These are phyloP conservation scores for Ostrea denselamellosa DNA, from an alignment of 1,140 invertebrate genomes.

Conservation along the genomic window DNA sequence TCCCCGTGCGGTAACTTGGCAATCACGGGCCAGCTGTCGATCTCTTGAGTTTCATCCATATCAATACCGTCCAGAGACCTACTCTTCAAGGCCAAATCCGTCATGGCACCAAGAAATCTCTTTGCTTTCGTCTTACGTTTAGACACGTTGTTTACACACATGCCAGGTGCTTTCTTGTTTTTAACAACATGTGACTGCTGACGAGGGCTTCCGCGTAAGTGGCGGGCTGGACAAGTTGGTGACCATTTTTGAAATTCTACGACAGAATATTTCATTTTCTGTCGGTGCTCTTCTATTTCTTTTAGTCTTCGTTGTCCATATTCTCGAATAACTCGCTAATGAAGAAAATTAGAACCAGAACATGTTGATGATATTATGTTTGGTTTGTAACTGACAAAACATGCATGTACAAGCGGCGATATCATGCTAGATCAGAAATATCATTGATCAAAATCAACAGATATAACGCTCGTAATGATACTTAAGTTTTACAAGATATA, in stretches of 20 bases:
- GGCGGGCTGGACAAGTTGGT: not conserved
- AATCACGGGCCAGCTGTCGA: slow-evolving; percentile 19
- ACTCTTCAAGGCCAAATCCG: not conserved
- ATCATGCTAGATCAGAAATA: too few species aligned
- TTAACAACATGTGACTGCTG: not conserved
- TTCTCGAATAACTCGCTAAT: slow-evolving; percentile 73
- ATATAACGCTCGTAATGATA: too few species aligned
- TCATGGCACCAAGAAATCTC: slow-evolving; percentile 21
- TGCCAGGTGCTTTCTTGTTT: not conserved
- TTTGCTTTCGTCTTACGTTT: not conserved
- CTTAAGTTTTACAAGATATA: too few species aligned
- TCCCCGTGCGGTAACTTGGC: slow-evolving; percentile 15
- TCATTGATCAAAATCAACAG: too few species aligned
- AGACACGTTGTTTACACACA: not conserved
- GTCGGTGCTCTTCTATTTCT: slow-evolving; percentile 71
- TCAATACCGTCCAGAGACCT: not conserved
- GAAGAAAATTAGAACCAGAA: slow-evolving; percentile 36
- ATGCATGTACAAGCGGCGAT: too few species aligned
- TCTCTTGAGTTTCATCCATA: not conserved
- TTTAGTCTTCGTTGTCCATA: slow-evolving; percentile 72
- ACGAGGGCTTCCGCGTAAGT: not conserved
- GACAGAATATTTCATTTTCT: slow-evolving; percentile 51
- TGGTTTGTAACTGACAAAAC: too few species aligned
- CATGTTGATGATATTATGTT: too few species aligned
- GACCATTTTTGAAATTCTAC: slow-evolving; percentile 39